Evolutionary conservation across 2,888 invertebrate species (phyloP), one percentile per base, ranked within the genome.

Genomic region (Biston betularia): DNA sequence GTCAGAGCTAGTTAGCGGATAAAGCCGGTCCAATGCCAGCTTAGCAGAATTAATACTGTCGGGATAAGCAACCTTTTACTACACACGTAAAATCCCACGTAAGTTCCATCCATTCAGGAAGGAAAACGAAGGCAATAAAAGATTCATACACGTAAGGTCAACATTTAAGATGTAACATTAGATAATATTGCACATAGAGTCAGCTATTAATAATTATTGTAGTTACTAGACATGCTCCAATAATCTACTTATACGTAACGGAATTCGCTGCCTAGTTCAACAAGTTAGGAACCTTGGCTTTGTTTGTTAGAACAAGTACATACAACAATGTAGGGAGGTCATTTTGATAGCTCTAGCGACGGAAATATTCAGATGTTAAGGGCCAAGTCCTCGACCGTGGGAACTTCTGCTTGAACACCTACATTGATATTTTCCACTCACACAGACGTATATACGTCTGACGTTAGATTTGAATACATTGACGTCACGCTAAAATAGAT

Each of bases 141-240:
- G 34, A 64, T 46, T 57, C 40, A 38, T 34, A 48, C 53, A 45
- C 10, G 24, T 63, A 60, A 65, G 59, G 65, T 55, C 59, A 54
- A 54, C 33, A 42, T 54, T 9, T 34, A 55, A 65, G 56, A 60
- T 50, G 61, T 61, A 46, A 61, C 50, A 52, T 60, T 60, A 61
- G 50, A 61, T 61, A 61, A 65, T 56, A 40, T 9, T 56, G 56
- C 56, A 55, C 45, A n/a, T 34, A 61, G 54, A 46, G 12, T 33
- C 46, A 12, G n/a, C 49, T 52, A 46, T 65, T 52, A 57, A 62
- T 58, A 57, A 38, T 42, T 53, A 57, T 53, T 46, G 56, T 61
- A 50, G 46, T 53, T 55, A 63, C 57, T 50, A 59, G 63, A 63
- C 63, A 63, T 42, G 67, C 63, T 68, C 55, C 55, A 68, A 63